Conservation (phyloP, 92 coral and sea anemone genomes). For the Montipora capitata region DNA sequence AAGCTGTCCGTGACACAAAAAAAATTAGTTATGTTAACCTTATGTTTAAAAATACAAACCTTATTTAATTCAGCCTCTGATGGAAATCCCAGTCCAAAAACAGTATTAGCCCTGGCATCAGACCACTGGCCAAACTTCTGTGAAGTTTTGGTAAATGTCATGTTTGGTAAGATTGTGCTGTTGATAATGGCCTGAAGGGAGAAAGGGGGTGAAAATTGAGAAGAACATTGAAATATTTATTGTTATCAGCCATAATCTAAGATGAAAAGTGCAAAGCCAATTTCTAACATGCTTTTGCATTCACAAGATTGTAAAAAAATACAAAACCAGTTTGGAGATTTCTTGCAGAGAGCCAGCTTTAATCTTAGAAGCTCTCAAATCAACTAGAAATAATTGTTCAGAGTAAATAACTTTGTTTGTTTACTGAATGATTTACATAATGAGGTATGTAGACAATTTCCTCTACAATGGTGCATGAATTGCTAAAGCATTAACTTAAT, state of each 20-base stretch:
- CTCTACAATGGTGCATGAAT: background rate
- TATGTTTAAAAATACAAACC: constrained; percentile 54
- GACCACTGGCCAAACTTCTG: constrained; percentile 99
- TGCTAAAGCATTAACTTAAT: no score
- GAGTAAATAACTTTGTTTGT: constrained; percentile 1
- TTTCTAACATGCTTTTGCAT: no score
- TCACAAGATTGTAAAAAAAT: no score
- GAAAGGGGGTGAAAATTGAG: background rate
- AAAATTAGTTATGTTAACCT: no score
- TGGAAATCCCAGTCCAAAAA: constrained; percentile 96
- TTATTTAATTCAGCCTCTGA: constrained; percentile 94
- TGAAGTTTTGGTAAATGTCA: constrained; percentile 98
- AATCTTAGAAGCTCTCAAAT: background rate
- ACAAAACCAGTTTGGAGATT: no score
- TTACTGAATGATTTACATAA: background rate
- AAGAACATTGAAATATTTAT: no score
- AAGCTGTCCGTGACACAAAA: no score
- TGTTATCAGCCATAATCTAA: no score
- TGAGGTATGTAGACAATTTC: constrained; percentile 12
- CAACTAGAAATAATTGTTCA: background rate
- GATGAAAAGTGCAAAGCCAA: no score
- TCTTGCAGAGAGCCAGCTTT: no score
- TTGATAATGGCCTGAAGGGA: constrained; percentile 89
- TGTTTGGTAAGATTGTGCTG: constrained; percentile 92
- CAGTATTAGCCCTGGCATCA: constrained; percentile 92